Evolutionary conservation across 1,140 invertebrate species (phyloP).

Genomic region (Andricus grossulariae): DNA sequence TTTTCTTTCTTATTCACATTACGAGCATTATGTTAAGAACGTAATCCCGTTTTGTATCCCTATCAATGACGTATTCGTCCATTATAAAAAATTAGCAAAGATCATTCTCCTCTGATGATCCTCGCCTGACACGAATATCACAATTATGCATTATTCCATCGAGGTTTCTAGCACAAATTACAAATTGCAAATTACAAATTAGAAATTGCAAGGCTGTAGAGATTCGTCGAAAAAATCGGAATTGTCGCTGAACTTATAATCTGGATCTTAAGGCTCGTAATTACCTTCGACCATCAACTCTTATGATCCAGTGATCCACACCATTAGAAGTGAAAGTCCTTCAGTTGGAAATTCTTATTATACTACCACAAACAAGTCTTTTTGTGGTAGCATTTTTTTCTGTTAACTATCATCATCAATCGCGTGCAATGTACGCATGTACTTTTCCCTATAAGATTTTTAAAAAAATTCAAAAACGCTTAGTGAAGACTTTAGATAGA

Average conservation of each 20-base stretch:
- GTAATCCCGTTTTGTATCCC: slow-evolving; percentile 10
- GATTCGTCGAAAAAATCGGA: not conserved
- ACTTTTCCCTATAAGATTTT: no score
- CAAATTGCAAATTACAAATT: no score
- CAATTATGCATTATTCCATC: slow-evolving; percentile 2
- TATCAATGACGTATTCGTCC: slow-evolving; percentile 15
- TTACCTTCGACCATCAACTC: not conserved
- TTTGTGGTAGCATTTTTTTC: no score
- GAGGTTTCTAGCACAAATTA: no score
- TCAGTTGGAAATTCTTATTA: no score
- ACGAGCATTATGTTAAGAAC: not conserved
- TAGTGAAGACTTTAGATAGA: no score
- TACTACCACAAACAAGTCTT: no score
- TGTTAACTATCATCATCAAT: no score
- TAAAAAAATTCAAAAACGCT: no score
- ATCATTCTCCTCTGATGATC: slow-evolving; percentile 17
- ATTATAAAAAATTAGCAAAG: slow-evolving; percentile 12
- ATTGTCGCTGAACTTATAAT: not conserved
- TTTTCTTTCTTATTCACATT: slow-evolving; percentile 19
- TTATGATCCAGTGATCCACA: no score
- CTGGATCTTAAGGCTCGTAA: slow-evolving; percentile 11
- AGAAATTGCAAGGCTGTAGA: not conserved
- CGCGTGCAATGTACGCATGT: no score
- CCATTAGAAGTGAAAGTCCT: no score
- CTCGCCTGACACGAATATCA: not conserved